Percentiles rank a stretch among this genome's conserved stretches.
These are phyloP conservation scores for Sepioteuthis lessoniana DNA, from an alignment of 2,888 invertebrate genomes.

Conservation along the genomic window DNA sequence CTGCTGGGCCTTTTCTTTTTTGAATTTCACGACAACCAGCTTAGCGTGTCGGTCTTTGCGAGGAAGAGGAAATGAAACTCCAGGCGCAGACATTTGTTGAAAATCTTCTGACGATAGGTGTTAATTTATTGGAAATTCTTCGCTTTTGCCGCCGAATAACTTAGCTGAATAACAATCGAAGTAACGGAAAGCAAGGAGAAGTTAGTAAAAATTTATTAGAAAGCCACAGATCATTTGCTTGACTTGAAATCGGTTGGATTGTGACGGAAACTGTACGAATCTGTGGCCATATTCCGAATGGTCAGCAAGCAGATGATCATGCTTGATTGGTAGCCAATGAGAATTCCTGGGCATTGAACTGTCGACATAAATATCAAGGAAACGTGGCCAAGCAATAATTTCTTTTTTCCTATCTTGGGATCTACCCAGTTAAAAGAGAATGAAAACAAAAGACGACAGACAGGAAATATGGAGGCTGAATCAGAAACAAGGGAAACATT, in stretches of 20 bases:
- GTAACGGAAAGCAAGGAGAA: neutral
- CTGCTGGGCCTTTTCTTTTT: neutral
- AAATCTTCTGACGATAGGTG: neutral
- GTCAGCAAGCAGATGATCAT: conserved; percentile 10
- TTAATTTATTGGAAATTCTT: conserved; percentile 21
- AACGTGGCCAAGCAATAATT: conserved; percentile 14
- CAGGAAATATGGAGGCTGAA: neutral
- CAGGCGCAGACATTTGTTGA: conserved; percentile 33
- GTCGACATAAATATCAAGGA: neutral
- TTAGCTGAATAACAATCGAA: neutral
- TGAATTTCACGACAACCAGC: neutral
- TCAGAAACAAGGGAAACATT: neutral
- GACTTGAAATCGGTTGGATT: neutral
- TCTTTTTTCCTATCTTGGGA: neutral
- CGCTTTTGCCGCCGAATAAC: neutral
- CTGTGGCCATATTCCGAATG: conserved; percentile 1
- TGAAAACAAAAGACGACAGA: neutral
- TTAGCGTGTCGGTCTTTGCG: conserved; percentile 12
- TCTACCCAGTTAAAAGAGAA: conserved; percentile 20
- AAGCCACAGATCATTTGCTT: neutral
- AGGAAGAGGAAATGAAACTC: neutral
- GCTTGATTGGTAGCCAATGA: conserved; percentile 14
- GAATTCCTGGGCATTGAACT: neutral
- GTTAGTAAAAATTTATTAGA: neutral
- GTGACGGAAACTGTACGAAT: neutral